These are phyloP conservation scores for Pluvianellus socialis DNA, from an alignment of 2,113 vertebrate species.

Conservation along the genomic window DNA sequence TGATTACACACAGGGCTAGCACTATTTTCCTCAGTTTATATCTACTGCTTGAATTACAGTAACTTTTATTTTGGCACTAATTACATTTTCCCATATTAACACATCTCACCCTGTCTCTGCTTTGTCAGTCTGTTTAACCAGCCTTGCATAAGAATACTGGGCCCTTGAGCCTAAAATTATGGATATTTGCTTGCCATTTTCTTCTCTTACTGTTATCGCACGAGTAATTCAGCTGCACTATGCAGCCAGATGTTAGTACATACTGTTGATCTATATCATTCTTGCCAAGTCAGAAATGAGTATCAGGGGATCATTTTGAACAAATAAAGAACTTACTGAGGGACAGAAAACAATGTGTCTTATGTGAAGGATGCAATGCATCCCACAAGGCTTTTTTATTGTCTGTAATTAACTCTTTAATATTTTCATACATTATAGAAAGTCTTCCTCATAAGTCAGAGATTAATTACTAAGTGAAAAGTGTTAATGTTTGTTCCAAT, in stretches of 20 bases:
- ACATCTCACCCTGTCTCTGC: not conserved
- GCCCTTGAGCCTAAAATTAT: constrained; percentile 9
- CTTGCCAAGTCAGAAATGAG: constrained; percentile 4
- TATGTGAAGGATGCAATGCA: not conserved
- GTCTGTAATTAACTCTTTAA: not conserved
- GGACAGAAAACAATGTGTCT: constrained; percentile 5
- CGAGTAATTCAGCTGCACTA: not conserved
- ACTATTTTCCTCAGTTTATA: not conserved
- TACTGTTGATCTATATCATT: not conserved
- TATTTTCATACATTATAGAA: not conserved
- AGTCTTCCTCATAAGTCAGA: not conserved
- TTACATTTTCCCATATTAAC: not conserved
- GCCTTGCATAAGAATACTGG: not conserved
- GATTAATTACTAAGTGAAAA: not conserved
- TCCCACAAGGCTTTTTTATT: not conserved
- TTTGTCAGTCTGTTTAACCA: constrained; percentile 24
- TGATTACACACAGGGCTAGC: not conserved
- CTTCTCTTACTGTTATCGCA: not conserved
- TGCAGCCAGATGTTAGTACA: constrained; percentile 20
- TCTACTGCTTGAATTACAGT: not conserved
- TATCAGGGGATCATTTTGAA: not conserved
- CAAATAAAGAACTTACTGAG: constrained; percentile 8
- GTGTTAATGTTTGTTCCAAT: not conserved
- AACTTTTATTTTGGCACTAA: constrained; percentile 24
- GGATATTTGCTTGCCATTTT: constrained; percentile 8